Conservation (phyloP, 2,888 invertebrate species). For the Mesorhabditis belari region DNA sequence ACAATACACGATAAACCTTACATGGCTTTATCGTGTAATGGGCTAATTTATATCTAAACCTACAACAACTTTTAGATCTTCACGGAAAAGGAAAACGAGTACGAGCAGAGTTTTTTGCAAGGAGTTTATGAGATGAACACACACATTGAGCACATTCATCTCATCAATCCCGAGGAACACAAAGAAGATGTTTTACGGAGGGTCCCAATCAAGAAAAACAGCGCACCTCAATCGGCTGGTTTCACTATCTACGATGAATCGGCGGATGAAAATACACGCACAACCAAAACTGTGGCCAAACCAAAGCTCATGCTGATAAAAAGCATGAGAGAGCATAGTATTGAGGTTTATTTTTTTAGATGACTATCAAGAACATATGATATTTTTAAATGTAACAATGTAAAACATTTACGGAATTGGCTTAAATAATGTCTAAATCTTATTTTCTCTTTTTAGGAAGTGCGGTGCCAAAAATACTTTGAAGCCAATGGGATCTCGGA, state of each 20-base stretch:
- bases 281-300: not conserved
- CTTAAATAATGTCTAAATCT: too few species aligned
- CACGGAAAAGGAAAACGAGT: slow-evolving; percentile 15
- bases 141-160: slow-evolving; percentile 18
- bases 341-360: not conserved
- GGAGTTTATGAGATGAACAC: slow-evolving; percentile 26
- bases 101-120: slow-evolving; percentile 20
- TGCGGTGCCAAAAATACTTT: not conserved
- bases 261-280: too few species aligned
- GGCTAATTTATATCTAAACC: not conserved
- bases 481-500: not conserved
- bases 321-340: not conserved
- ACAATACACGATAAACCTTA: not conserved
- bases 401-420: too few species aligned
- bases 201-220: not conserved
- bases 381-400: too few species aligned
- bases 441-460: not conserved
- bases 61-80: slow-evolving; percentile 13
- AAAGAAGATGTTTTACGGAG: not conserved
- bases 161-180: not conserved
- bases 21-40: not conserved
- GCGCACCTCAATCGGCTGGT: not conserved
- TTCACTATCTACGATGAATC: not conserved
- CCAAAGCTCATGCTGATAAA: not conserved
- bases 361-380: not conserved